Evolutionary conservation across 2,888 invertebrate genomes (phyloP).

Genomic region (Cheilosia variabilis): DNA sequence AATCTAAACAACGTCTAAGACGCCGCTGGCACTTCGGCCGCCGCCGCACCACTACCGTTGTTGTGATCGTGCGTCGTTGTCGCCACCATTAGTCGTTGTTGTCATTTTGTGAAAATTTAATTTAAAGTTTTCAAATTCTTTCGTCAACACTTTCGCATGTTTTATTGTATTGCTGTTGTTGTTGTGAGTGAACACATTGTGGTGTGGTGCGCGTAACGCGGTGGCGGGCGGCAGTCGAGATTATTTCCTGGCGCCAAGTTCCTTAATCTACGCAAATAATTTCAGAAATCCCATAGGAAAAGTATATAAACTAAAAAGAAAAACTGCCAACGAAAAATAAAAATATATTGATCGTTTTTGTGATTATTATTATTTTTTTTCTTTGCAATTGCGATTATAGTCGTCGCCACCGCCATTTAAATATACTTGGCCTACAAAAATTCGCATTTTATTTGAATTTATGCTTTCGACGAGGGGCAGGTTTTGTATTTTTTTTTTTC

Average conservation of each 20-base stretch:
- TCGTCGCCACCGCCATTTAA: not conserved
- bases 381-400: constrained; percentile 39
- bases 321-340: constrained; percentile 36
- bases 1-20: constrained; percentile 38
- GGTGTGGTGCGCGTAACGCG: constrained; percentile 30
- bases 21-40: constrained; percentile 13
- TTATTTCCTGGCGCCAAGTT: constrained; percentile 83
- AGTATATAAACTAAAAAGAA: constrained; percentile 30
- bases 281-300: constrained; percentile 76
- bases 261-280: constrained; percentile 82
- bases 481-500: constrained; percentile 11
- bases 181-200: constrained; percentile 19
- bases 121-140: constrained; percentile 68
- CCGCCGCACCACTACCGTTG: not conserved
- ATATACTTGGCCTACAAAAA: constrained; percentile 49
- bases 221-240: constrained; percentile 68
- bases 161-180: constrained; percentile 44
- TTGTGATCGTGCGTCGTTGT: constrained; percentile 2
- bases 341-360: constrained; percentile 37
- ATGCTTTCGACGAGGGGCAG: not conserved
- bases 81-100: constrained; percentile 38
- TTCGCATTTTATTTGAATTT: constrained; percentile 27
- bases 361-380: constrained; percentile 29
- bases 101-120: constrained; percentile 50
- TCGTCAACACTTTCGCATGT: constrained; percentile 57